A percentile compares a stretch with the other conserved stretches of the same genome.
Conservation (phyloP, 2,888 invertebrate species). For the Magallana nippona region DNA sequence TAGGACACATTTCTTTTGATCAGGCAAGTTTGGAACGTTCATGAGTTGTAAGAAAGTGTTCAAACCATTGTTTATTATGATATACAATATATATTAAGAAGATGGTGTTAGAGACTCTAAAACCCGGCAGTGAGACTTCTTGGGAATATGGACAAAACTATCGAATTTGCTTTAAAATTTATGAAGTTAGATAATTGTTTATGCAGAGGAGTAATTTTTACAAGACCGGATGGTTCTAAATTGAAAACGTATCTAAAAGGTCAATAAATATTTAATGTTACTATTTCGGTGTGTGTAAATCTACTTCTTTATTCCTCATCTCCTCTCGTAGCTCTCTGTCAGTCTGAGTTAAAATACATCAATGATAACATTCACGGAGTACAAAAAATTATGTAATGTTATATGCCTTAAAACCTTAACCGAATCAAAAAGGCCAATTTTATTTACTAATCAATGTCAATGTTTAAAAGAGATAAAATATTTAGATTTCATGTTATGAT, state of each 20-base stretch:
- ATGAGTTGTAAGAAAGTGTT: too few species aligned
- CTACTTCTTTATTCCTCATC: neutral
- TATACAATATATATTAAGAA: too few species aligned
- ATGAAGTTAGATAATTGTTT: neutral
- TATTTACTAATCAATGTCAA: constrained; percentile 1
- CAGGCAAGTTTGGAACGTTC: too few species aligned
- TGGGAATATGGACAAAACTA: too few species aligned
- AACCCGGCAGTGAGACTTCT: too few species aligned
- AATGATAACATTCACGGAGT: neutral
- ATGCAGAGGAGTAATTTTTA: neutral
- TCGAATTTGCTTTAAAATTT: neutral
- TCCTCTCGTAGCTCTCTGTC: neutral
- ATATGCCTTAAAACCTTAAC: neutral
- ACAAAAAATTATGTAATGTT: neutral
- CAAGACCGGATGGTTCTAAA: too few species aligned
- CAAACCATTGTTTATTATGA: too few species aligned
- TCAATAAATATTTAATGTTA: neutral
- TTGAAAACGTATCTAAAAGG: too few species aligned
- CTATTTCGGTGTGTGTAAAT: neutral
- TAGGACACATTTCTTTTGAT: too few species aligned
- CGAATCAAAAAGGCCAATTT: constrained; percentile 1
- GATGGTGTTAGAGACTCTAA: too few species aligned
- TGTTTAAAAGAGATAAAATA: neutral
- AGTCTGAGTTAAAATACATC: neutral
- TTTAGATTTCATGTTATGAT: neutral